Conservation (phyloP, 2,113 vertebrate species). For the Cyanoderma ruficeps region DNA sequence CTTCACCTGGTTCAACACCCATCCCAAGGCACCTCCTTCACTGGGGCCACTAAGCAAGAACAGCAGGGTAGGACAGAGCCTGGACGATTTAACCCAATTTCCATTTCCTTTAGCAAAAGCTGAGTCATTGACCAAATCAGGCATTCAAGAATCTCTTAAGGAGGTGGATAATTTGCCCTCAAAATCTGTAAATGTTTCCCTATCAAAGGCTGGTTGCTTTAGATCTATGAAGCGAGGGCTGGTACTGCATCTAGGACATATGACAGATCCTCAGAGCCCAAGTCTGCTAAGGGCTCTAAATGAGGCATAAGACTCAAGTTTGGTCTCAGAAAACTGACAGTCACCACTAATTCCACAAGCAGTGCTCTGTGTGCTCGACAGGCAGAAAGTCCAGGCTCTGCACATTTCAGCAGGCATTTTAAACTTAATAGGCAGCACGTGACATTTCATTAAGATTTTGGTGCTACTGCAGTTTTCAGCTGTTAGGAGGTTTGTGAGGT, state of each 20-base stretch:
- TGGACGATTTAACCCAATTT: not conserved
- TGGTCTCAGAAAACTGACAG: not conserved
- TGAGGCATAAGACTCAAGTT: not conserved
- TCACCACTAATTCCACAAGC: not conserved
- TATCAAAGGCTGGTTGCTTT: not conserved
- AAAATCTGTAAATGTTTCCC: not conserved
- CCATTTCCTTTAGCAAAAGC: not conserved
- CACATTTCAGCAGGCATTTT: not conserved
- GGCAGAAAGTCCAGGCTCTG: not conserved
- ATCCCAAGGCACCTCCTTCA: not conserved
- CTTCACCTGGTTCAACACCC: not conserved
- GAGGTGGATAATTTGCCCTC: not conserved
- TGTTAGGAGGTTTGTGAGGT: not conserved
- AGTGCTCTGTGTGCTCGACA: not conserved
- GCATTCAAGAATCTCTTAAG: not conserved
- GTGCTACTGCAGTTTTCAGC: not conserved
- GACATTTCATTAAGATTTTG: slow-evolving; percentile 5
- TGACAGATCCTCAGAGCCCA: not conserved
- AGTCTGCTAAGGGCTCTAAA: not conserved
- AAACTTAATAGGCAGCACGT: not conserved
- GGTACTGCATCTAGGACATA: not conserved
- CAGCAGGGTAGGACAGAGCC: accelerated
- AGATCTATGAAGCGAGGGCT: not conserved
- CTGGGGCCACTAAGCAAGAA: not conserved
- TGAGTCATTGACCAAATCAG: not conserved